Conservation (phyloP, 2,113 vertebrate species). For the Antennarius striatus region DNA sequence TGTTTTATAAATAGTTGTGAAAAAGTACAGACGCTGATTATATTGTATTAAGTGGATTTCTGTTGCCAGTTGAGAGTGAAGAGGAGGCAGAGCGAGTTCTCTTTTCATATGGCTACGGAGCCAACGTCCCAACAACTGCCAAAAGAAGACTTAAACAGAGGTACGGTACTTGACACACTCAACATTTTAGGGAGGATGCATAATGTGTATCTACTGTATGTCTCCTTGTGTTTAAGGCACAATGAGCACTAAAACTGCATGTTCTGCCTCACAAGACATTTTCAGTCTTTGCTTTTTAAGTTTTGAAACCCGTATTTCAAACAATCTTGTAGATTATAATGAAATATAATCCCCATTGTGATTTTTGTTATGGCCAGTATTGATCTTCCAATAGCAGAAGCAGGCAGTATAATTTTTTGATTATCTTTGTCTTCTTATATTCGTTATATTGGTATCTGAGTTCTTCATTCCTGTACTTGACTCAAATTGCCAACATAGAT, state of each 20-base stretch:
- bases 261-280: no score
- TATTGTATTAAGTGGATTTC: conserved; percentile 17
- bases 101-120: conserved; percentile 96
- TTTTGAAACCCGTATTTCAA: no score
- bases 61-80: conserved; percentile 90
- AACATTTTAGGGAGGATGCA: neutral
- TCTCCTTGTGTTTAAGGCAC: no score
- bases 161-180: conserved; percentile 62
- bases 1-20: neutral
- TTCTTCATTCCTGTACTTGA: neutral
- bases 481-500: neutral
- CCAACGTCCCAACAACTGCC: conserved; percentile 95
- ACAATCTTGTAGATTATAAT: no score
- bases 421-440: no score
- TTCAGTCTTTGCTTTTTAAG: no score
- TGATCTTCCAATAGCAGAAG: no score
- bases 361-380: no score
- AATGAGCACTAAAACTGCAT: no score
- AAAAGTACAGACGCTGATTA: neutral
- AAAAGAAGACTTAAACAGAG: conserved; percentile 94
- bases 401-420: no score
- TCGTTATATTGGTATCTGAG: no score
- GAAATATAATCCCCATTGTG: no score
- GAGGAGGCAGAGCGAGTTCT: conserved; percentile 94
- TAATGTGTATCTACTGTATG: neutral